Conservation (phyloP, 2,797 vertebrate species). For the Channallabes apus region DNA sequence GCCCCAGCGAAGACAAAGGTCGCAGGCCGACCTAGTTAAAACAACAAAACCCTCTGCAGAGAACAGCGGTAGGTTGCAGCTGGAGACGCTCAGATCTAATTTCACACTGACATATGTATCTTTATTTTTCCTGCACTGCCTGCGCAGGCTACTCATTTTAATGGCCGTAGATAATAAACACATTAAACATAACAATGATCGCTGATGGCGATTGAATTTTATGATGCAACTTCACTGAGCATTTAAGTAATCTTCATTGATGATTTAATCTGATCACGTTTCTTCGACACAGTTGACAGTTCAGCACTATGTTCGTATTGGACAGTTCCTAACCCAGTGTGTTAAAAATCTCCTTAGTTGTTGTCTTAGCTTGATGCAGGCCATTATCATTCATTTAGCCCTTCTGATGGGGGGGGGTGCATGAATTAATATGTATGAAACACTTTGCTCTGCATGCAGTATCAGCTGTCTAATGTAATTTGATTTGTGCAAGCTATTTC, state of each 20-base stretch:
- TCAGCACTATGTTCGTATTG: too few species aligned
- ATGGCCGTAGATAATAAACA: neutral
- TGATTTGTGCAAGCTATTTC: conserved; percentile 36
- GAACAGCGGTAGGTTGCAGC: conserved; percentile 51
- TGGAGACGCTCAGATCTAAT: conserved; percentile 35
- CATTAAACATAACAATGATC: neutral
- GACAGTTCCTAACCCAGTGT: too few species aligned
- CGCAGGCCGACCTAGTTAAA: conserved; percentile 44
- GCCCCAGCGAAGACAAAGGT: conserved; percentile 46
- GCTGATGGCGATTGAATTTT: too few species aligned
- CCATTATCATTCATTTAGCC: too few species aligned
- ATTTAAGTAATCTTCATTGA: too few species aligned
- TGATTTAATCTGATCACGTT: too few species aligned
- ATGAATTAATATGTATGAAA: neutral
- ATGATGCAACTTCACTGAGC: too few species aligned
- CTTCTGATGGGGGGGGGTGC: too few species aligned
- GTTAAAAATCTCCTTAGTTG: too few species aligned
- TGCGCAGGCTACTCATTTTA: neutral
- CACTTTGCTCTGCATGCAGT: neutral
- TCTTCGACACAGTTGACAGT: too few species aligned
- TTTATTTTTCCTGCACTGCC: conserved; percentile 8
- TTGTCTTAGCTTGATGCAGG: too few species aligned
- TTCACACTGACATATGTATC: conserved; percentile 12
- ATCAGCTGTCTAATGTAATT: conserved; percentile 14
- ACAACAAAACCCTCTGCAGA: conserved; percentile 40